Evolutionary conservation across 2,888 invertebrate genomes (phyloP), one percentile per base, ranked within the genome.

Genomic region (Strigamia crassipes): DNA sequence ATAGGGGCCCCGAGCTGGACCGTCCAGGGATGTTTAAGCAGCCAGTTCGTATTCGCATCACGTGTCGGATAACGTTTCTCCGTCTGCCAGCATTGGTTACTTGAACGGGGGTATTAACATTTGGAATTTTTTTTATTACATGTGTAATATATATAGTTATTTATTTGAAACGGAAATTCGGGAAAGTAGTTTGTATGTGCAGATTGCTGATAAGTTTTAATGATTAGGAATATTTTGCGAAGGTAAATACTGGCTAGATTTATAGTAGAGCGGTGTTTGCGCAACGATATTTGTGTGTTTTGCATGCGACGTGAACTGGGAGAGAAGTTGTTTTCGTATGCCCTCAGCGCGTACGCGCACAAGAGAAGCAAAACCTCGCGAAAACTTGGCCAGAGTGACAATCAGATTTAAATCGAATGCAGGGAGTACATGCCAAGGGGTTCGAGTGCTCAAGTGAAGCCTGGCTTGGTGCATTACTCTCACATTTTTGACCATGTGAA

Each of bases 341-440:
- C 61, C 61, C 61, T 66, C 21, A 66, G 61, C 61, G 61, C 61
- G 23, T 66, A 66, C 21, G 2, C 21, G 61, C 61, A 66, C 61
- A 66, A 66, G 61, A 66, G 61, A 66, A 66, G 61, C 61, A 21
- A 66, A 66, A 66, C 21, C 61, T 66, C 61, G 61, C 23, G 23
- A 21, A 66, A 66, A 66, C 61, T 66, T 66, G 61, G 61, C 61
- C 61, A 21, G 61, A 23, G 61, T 66, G 61, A 66, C 61, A 66
- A 66, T 66, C 61, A 66, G 61, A 66, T 66, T 66, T 66, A 66
- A 66, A 66, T 66, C n/a, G 61, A 66, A 66, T 66, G 61, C 61
- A 66, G 23, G 23, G 61, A 66, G 18, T n/a, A 66, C 61, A 66
- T 66, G 61, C 61, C 61, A 18, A 66, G 61, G 61, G 61, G 8